These are phyloP conservation scores for Pogonus chalceus DNA, from an alignment of 1,140 invertebrate genomes.

Conservation along the genomic window DNA sequence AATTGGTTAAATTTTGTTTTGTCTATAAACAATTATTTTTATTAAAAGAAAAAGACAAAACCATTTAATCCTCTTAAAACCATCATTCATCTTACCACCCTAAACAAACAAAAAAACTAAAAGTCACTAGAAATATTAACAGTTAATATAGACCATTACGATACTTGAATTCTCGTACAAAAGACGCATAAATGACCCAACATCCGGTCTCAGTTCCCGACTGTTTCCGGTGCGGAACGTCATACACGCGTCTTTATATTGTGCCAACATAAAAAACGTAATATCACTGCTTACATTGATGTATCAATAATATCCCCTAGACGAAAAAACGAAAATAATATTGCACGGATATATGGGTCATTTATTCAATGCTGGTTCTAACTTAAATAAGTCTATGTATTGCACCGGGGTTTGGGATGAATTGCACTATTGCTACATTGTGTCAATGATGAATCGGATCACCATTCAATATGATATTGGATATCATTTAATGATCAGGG, in stretches of 20 bases:
- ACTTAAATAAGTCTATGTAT: background rate
- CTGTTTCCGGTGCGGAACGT: background rate
- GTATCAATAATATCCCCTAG: slow-evolving; percentile 4
- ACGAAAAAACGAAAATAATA: slow-evolving; percentile 1
- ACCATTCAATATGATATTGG: background rate
- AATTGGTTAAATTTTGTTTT: too few species aligned
- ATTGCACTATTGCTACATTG: too few species aligned
- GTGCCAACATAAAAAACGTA: slow-evolving; percentile 3
- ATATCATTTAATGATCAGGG: background rate
- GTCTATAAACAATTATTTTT: too few species aligned
- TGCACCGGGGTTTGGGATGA: too few species aligned
- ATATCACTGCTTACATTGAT: background rate
- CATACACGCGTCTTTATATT: background rate
- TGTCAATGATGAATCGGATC: too few species aligned
- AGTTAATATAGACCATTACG: slow-evolving; percentile 11
- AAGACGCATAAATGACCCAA: slow-evolving; percentile 14
- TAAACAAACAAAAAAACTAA: background rate
- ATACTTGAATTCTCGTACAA: slow-evolving; percentile 2
- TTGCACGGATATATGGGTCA: slow-evolving; percentile 3
- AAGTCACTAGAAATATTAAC: background rate
- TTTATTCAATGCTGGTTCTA: background rate
- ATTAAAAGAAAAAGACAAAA: too few species aligned
- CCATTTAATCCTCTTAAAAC: too few species aligned
- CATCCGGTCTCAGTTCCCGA: slow-evolving; percentile 12
- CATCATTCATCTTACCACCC: too few species aligned